phyloP scores from a whole-genome alignment of 2,888 invertebrate genomes.

The Meta bourneti region DNA sequence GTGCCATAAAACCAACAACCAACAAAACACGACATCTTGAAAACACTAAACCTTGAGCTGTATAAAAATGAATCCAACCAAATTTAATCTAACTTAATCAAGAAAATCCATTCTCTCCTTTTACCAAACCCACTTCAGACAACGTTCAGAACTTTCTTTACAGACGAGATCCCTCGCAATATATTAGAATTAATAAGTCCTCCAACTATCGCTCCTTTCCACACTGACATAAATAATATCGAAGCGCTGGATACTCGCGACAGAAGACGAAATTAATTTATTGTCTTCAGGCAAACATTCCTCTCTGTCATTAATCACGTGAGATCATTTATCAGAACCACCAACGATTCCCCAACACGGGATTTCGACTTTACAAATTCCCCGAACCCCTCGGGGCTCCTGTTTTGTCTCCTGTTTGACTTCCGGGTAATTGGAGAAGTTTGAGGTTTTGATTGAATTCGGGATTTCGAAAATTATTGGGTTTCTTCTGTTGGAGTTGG shows the following conservation, averaged over 20 bases:
- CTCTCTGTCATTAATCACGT: constrained; percentile 46
- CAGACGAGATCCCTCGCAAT: not conserved
- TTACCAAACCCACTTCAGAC: not conserved
- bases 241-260: not conserved
- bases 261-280: constrained; percentile 44
- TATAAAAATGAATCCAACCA: not conserved
- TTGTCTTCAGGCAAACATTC: constrained; percentile 46
- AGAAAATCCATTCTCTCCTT: not conserved
- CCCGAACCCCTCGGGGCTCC: not conserved
- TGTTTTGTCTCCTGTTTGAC: not conserved
- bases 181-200: not conserved
- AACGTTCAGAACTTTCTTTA: not conserved
- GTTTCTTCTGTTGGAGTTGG: too few species aligned
- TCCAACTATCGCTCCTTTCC: not conserved
- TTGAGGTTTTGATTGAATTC: not conserved
- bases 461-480: too few species aligned
- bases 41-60: too few species aligned
- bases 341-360: not conserved
- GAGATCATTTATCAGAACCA: constrained; percentile 40
- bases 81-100: not conserved
- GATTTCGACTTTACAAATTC: not conserved
- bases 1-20: too few species aligned
- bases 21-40: too few species aligned
- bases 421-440: too few species aligned
- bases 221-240: not conserved